A percentile compares a stretch with the other conserved stretches of the same genome.
Evolutionary conservation across 2,888 invertebrate species (phyloP).

Genomic region (Cephus runcator): DNA sequence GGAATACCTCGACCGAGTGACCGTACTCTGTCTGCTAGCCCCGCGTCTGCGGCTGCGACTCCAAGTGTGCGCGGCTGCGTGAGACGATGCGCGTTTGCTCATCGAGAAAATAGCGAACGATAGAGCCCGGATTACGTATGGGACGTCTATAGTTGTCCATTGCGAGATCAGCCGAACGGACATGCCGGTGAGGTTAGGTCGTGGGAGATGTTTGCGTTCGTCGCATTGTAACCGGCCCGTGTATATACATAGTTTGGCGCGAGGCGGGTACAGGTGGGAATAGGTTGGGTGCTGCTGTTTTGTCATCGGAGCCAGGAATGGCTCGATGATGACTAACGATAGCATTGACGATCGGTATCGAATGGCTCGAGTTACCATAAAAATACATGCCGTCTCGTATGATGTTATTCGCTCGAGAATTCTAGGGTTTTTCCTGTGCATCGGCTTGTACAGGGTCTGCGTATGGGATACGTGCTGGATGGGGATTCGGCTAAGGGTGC

Average conservation of each 20-base stretch:
- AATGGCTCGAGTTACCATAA: not conserved
- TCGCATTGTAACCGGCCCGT: not conserved
- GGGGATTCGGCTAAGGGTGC: no score
- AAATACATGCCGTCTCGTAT: not conserved
- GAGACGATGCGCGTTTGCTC: not conserved
- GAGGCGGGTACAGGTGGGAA: not conserved
- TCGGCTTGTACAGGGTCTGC: no score
- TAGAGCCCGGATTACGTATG: not conserved
- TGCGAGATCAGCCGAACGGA: not conserved
- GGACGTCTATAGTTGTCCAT: not conserved
- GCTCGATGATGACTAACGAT: not conserved
- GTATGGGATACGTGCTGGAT: no score
- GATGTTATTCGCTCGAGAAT: not conserved
- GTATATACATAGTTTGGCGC: not conserved
- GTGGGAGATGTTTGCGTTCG: not conserved
- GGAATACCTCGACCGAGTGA: conserved; percentile 42
- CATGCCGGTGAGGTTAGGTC: not conserved
- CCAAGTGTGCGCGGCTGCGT: not conserved
- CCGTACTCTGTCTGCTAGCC: conserved; percentile 15
- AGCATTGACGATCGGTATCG: not conserved
- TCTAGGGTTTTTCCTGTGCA: no score
- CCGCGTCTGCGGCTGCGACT: not conserved
- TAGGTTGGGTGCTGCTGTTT: not conserved
- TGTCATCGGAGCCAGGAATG: not conserved
- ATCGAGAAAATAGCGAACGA: not conserved